Conservation (phyloP, 2,797 vertebrate genomes). For the Neosalanx taihuensis region DNA sequence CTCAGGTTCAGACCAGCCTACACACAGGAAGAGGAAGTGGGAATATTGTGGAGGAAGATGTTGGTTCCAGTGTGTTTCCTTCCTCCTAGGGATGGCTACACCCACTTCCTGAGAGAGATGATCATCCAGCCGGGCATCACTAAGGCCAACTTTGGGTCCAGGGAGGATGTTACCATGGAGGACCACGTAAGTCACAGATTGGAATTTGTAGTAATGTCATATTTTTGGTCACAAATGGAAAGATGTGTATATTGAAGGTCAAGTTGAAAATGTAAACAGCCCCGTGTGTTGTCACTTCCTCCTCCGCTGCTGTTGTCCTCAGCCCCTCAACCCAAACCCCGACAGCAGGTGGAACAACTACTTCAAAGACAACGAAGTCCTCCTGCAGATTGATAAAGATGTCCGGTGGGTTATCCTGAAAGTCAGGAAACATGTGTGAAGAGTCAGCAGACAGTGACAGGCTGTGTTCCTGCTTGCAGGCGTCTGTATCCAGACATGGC, state of each 20-base stretch:
- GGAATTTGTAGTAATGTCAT: too few species aligned
- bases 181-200: conserved; percentile 85
- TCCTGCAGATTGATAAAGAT: conserved; percentile 98
- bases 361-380: conserved; percentile 96
- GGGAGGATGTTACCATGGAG: conserved; percentile 96
- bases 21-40: too few species aligned
- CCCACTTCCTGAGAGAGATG: conserved; percentile 96
- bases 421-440: too few species aligned
- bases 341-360: conserved; percentile 97
- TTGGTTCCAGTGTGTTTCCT: too few species aligned
- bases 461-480: conserved; percentile 44
- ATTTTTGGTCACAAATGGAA: too few species aligned
- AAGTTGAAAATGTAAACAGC: too few species aligned
- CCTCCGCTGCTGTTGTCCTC: not conserved
- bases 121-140: conserved; percentile 97
- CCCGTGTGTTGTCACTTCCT: not conserved
- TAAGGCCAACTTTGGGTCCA: conserved; percentile 92
- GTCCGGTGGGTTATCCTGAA: conserved; percentile 77
- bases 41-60: too few species aligned
- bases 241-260: too few species aligned
- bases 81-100: conserved; percentile 82
- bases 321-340: conserved; percentile 96
- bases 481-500: conserved; percentile 96
- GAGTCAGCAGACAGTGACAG: too few species aligned
- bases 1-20: too few species aligned